Conservation (phyloP, 1,140 invertebrate species). For the Trichonephila clavipes region DNA sequence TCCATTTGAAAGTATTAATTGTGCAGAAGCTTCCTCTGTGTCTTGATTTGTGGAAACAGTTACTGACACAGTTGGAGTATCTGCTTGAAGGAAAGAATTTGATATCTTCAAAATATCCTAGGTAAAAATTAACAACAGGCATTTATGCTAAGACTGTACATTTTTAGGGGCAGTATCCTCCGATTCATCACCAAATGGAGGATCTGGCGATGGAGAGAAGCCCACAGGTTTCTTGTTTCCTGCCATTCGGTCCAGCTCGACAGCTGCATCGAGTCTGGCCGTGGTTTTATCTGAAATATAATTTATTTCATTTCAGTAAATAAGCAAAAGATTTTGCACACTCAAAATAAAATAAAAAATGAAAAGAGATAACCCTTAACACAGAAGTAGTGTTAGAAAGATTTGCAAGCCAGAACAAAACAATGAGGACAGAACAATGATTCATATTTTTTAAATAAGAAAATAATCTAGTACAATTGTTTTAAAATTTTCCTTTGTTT, state of each 20-base stretch:
- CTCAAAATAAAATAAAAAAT: too few species aligned
- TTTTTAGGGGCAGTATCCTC: slow-evolving; percentile 26
- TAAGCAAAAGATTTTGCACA: too few species aligned
- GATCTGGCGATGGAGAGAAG: background rate
- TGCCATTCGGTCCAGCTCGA: slow-evolving; percentile 94
- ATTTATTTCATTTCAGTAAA: too few species aligned
- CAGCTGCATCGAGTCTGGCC: slow-evolving; percentile 90
- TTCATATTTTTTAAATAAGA: too few species aligned
- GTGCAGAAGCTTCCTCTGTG: background rate
- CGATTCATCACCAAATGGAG: slow-evolving; percentile 13
- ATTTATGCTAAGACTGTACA: slow-evolving; percentile 17
- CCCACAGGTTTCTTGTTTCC: slow-evolving; percentile 84
- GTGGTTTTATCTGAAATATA: slow-evolving; percentile 81
- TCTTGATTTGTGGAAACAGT: background rate
- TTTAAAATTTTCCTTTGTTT: too few species aligned
- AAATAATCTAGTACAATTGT: too few species aligned
- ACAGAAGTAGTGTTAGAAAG: too few species aligned
- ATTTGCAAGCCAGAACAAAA: too few species aligned
- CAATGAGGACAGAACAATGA: too few species aligned
- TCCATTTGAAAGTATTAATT: background rate
- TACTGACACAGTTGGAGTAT: background rate
- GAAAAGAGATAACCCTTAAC: too few species aligned
- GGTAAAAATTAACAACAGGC: background rate
- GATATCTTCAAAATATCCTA: background rate
- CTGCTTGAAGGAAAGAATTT: background rate